A percentile compares a stretch with the other conserved stretches of the same genome.
phyloP scores from a whole-genome alignment of 1,140 invertebrate species.

The Drosophila nigrodunni region DNA sequence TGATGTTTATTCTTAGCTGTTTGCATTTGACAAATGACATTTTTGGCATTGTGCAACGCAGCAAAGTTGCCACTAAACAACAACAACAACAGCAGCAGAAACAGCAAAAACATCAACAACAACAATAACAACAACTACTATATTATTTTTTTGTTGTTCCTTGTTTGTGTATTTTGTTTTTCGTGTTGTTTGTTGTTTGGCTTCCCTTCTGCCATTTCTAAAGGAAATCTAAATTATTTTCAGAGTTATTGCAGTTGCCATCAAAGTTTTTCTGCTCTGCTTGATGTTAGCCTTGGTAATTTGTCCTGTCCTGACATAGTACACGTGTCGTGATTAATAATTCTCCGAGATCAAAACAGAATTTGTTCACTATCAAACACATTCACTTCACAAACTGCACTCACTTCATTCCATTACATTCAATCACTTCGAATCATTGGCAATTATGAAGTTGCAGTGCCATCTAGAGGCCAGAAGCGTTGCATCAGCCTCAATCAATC shows the following conservation, averaged over 20 bases:
- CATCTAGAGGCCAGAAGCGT: background rate
- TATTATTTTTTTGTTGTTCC: slow-evolving; percentile 2
- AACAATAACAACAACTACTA: background rate
- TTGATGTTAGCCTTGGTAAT: slow-evolving; percentile 53
- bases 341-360: slow-evolving; percentile 24
- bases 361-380: background rate
- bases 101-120: slow-evolving; percentile 1
- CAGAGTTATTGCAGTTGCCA: slow-evolving; percentile 69
- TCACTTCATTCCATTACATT: slow-evolving; percentile 15
- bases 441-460: background rate
- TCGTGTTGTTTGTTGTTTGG: slow-evolving; percentile 19
- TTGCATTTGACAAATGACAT: slow-evolving; percentile 82
- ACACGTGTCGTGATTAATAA: slow-evolving; percentile 77
- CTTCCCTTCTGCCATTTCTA: slow-evolving; percentile 37
- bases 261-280: slow-evolving; percentile 47
- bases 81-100: background rate
- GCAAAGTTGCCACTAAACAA: slow-evolving; percentile 43
- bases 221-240: slow-evolving; percentile 79
- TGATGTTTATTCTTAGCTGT: slow-evolving; percentile 82
- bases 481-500: slow-evolving; percentile 47
- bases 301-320: slow-evolving; percentile 61
- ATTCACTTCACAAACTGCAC: background rate
- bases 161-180: slow-evolving; percentile 8
- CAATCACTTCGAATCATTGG: slow-evolving; percentile 20
- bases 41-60: slow-evolving; percentile 75